phyloP scores from a whole-genome alignment of 2,113 vertebrate species.

The Miniopterus natalensis region DNA sequence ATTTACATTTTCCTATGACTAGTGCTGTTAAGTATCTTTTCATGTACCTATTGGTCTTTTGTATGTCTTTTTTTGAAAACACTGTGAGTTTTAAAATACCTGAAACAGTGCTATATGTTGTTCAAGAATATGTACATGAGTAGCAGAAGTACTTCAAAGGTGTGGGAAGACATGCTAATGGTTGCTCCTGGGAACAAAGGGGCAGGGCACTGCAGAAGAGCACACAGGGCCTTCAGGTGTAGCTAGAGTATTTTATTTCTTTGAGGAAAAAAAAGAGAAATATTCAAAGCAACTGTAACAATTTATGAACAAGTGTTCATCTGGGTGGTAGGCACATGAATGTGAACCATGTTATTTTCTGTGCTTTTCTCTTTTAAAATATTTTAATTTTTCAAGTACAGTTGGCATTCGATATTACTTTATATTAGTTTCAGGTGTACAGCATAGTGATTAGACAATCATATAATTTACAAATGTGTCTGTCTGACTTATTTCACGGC shows the following conservation, averaged over 20 bases:
- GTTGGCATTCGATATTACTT: not conserved
- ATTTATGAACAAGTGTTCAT: not conserved
- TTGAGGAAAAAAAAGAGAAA: not conserved
- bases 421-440: not conserved
- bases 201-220: too few species aligned
- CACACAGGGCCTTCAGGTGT: not conserved
- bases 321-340: not conserved
- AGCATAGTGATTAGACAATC: not conserved
- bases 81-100: not conserved
- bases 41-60: not conserved
- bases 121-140: not conserved
- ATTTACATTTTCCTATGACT: not conserved
- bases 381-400: not conserved
- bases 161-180: not conserved
- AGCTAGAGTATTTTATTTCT: not conserved
- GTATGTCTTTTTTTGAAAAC: not conserved
- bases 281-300: conserved; percentile 27
- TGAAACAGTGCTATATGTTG: not conserved
- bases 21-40: not conserved
- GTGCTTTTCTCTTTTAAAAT: conserved; percentile 23
- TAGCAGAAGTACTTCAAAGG: conserved; percentile 18
- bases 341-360: not conserved
- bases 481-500: not conserved
- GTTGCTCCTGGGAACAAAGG: not conserved
- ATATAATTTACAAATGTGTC: not conserved